Base-by-base conservation (phyloP, 2,888 invertebrate genomes). In the Pelosia muscerda region DNA sequence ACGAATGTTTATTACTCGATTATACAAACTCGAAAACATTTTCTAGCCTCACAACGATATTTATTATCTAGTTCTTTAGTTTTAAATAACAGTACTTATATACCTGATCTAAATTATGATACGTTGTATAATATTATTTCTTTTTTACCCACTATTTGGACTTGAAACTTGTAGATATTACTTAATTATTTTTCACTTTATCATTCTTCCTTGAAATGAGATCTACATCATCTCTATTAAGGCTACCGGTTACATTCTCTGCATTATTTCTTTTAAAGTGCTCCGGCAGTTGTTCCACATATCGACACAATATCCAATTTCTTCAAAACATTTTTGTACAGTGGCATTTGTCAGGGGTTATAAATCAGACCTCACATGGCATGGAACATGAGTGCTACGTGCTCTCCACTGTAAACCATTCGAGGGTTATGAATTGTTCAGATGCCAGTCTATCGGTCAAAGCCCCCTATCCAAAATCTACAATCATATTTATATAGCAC, bases 331-430 rank as follows among this genome's bases (percentile, higher is more conserved):
- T 55, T 68, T 61, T 63, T 53, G 28, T 25, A 23, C 58, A 58
- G 49, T 58, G 31, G 53, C 25, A 54, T 28, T 66, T 70, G 53
- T 38, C 73, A 69, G 71, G 58, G 73, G 68, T 72, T 69, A 75
- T 81, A 81, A 81, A 78, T 75, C 69, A 78, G 73, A 71, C 66
- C 76, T 72, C 70, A 61, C 61, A 65, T 72, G 73, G 79, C 78
- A 80, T 78, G 81, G 82, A 87, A 85, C 86, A 88, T 84, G 87
- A 81, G 84, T 73, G 75, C 82, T 89, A 90, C 92, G 92, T 93
- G 93, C 91, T 87, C 90, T 90, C 88, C 89, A 88, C 78, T 86
- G 86, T 81, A 85, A 89, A 88, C 88, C 83, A 71, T 66, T 63
- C 73, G 70, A 80, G 80, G 79, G 59, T 87, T 83, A 82, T 83